Evolutionary conservation across 2,888 invertebrate genomes (phyloP), one percentile per base, ranked within the genome.

Genomic region (Fissipunctia ypsillon): DNA sequence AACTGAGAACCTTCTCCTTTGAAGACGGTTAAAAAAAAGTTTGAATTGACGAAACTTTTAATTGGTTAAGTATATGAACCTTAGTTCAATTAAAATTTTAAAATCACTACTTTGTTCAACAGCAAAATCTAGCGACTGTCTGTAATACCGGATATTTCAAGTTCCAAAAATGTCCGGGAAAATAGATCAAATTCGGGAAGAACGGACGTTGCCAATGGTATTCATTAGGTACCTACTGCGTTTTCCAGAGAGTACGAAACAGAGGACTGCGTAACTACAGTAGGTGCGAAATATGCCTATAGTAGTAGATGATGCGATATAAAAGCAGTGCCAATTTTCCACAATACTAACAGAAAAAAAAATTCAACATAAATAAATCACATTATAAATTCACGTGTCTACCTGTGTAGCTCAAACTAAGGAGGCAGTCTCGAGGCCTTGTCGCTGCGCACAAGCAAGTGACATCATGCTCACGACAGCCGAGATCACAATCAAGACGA

Each of bases 401-500:
- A 87, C 85, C 86, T 82, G 86, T 83, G 63, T 84, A 71, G 61
- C 68, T 80, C 73, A 78, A 84, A 72, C 75, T 76, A 83, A 83
- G 84, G 81, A 88, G 86, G 88, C 81, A 84, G 88, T 87, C 83
- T 84, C 84, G 84, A 90, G 91, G 88, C 87, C 90, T 90, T 88
- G 88, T 84, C 89, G 86, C 76, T 79, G 84, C 85, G 81, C 86
- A 80, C 82, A 63, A 67, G 80, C 68, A 76, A 81, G 90, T 95
- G 95, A 94, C 94, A 94, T 95, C 95, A 95, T 92, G 88, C 90
- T 88, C 88, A 88, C 90, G 88, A 87, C 88, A 88, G 83, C 86
- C 87, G 88, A 92, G 94, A 95, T 94, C 88, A 93, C 94, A 93
- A 94, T 95, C 95, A 91, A 90, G 89, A 91, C 94, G 93, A 94